phyloP scores from a whole-genome alignment of 2,888 invertebrate genomes.

The Theodoxus fluviatilis region DNA sequence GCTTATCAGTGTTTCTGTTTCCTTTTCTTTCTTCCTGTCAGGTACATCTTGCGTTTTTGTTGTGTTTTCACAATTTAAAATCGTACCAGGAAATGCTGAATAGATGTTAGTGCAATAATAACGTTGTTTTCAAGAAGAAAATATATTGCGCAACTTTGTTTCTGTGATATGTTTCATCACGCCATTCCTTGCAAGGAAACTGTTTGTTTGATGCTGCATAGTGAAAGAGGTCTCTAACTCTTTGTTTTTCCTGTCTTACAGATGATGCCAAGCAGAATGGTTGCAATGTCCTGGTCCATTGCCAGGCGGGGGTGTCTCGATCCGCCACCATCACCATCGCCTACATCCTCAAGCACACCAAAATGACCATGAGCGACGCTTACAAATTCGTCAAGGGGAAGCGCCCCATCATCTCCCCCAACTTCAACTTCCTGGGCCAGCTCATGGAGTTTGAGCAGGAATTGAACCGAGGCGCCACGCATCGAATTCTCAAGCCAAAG shows the following conservation, averaged over 20 bases:
- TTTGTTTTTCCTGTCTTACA: constrained; percentile 66
- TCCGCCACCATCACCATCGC: constrained; percentile 95
- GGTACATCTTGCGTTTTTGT: too few relatives aligned
- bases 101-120: too few relatives aligned
- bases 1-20: too few relatives aligned
- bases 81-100: too few relatives aligned
- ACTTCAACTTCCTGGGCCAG: constrained; percentile 93
- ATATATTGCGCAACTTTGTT: too few relatives aligned
- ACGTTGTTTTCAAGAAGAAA: too few relatives aligned
- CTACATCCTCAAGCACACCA: constrained; percentile 86
- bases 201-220: neutral
- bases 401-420: constrained; percentile 90
- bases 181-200: neutral
- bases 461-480: constrained; percentile 47
- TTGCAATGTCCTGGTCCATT: constrained; percentile 85
- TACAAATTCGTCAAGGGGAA: constrained; percentile 85
- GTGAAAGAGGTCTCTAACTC: neutral
- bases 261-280: constrained; percentile 77
- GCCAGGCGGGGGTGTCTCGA: constrained; percentile 93
- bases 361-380: constrained; percentile 83
- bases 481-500: constrained; percentile 39
- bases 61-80: too few relatives aligned
- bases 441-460: constrained; percentile 81
- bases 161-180: too few relatives aligned
- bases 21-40: too few relatives aligned